Evolutionary conservation across 2,113 vertebrate species (phyloP).

Genomic region (Cacatua alba): DNA sequence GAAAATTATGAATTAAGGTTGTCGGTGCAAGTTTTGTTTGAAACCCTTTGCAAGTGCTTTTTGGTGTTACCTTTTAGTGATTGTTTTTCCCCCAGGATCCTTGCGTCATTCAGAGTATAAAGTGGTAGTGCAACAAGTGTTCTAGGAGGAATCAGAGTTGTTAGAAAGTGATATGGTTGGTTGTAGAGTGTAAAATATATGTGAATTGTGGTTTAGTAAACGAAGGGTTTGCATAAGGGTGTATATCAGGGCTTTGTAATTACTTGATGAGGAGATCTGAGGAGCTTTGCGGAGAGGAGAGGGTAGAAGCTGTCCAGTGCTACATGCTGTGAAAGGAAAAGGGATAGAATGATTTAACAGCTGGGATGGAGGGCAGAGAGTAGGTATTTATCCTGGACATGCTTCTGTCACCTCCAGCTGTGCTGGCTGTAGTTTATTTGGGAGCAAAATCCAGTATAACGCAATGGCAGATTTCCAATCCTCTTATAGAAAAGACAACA

Average conservation of each 20-base stretch:
- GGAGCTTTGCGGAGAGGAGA: background rate
- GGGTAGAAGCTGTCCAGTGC: background rate
- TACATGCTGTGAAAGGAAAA: background rate
- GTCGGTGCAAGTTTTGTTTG: background rate
- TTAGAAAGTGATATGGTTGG: background rate
- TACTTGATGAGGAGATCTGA: background rate
- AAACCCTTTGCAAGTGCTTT: background rate
- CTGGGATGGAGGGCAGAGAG: background rate
- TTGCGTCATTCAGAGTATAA: background rate
- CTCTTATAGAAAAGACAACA: background rate
- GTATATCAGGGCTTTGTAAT: background rate
- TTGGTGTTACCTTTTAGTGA: background rate
- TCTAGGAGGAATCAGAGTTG: background rate
- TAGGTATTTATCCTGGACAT: slow-evolving; percentile 21
- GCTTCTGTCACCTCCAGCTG: slow-evolving; percentile 22
- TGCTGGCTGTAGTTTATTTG: slow-evolving; percentile 26
- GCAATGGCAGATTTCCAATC: slow-evolving; percentile 5
- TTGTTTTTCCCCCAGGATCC: background rate
- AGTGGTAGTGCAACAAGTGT: background rate
- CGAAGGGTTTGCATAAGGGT: background rate
- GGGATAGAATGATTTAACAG: background rate
- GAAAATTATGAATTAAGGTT: background rate
- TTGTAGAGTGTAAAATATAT: background rate
- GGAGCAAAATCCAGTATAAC: background rate
- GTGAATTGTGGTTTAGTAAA: background rate